These are phyloP conservation scores for Nematolebias whitei DNA, from an alignment of 2,113 vertebrate genomes.

Conservation along the genomic window DNA sequence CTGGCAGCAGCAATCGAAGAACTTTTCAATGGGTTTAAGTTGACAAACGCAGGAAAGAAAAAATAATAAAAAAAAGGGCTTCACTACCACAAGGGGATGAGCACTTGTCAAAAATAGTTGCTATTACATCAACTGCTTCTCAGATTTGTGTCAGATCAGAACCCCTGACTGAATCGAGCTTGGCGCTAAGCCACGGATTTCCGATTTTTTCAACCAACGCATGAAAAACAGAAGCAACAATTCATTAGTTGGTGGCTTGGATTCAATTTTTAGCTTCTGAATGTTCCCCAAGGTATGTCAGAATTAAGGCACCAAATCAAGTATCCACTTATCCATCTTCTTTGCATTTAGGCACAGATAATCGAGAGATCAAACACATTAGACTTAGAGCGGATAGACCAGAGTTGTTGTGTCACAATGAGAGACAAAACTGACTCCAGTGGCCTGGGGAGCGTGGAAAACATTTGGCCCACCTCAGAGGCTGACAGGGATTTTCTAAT, in stretches of 20 bases:
- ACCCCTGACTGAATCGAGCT: conserved; percentile 44
- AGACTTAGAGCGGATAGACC: conserved; percentile 46
- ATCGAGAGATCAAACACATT: conserved; percentile 69
- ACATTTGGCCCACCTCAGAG: conserved; percentile 28
- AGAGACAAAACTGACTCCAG: conserved; percentile 37
- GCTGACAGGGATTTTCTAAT: conserved; percentile 51
- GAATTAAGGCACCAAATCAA: conserved; percentile 49
- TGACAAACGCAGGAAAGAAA: conserved; percentile 62
- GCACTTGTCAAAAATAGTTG: conserved; percentile 2
- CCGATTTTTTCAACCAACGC: conserved; percentile 17
- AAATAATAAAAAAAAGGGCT: background rate
- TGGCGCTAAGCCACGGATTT: conserved; percentile 36
- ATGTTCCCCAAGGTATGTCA: conserved; percentile 41
- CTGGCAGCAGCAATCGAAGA: conserved; percentile 47
- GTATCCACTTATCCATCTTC: conserved; percentile 52
- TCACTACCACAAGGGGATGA: background rate
- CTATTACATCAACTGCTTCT: conserved; percentile 32
- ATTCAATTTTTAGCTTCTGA: conserved; percentile 47
- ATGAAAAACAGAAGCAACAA: conserved; percentile 11
- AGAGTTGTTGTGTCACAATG: conserved; percentile 43
- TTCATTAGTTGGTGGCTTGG: conserved; percentile 38
- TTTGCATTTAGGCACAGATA: conserved; percentile 63
- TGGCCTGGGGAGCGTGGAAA: conserved; percentile 37
- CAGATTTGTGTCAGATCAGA: conserved; percentile 55
- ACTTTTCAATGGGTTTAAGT: conserved; percentile 63